Conservation (phyloP, 2,888 invertebrate species). For the Ischnus inquisitorius region DNA sequence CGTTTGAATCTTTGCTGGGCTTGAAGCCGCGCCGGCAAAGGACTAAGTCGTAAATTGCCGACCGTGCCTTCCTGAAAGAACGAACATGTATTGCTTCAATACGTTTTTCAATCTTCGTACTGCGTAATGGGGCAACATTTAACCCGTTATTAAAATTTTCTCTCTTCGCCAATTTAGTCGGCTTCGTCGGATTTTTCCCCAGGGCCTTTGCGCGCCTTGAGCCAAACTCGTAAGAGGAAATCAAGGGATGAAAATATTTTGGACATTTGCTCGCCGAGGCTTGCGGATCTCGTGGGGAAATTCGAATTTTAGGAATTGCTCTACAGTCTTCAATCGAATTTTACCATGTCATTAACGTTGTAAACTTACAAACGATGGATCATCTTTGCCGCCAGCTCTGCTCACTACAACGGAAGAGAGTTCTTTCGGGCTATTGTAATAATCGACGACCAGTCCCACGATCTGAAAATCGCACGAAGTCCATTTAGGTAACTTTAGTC, state of each 20-base stretch:
- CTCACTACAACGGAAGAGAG: neutral
- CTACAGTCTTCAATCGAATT: neutral
- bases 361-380: neutral
- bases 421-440: neutral
- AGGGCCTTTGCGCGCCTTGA: too few relatives aligned
- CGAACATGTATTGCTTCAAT: neutral
- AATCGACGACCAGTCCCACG: neutral
- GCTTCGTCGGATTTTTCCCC: too few relatives aligned
- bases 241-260: too few relatives aligned
- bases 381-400: neutral
- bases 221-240: too few relatives aligned
- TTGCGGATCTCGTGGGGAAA: too few relatives aligned
- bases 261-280: too few relatives aligned
- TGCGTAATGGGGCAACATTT: too few relatives aligned
- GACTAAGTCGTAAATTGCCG: neutral
- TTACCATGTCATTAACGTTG: neutral
- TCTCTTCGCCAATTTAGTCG: too few relatives aligned
- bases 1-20: neutral
- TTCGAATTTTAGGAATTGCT: too few relatives aligned
- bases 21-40: neutral
- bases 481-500: neutral
- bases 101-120: neutral
- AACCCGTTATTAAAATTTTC: too few relatives aligned
- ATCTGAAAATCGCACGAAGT: neutral
- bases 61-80: neutral